phyloP scores from a whole-genome alignment of 2,113 vertebrate genomes.

The Thamnophis sirtalis region DNA sequence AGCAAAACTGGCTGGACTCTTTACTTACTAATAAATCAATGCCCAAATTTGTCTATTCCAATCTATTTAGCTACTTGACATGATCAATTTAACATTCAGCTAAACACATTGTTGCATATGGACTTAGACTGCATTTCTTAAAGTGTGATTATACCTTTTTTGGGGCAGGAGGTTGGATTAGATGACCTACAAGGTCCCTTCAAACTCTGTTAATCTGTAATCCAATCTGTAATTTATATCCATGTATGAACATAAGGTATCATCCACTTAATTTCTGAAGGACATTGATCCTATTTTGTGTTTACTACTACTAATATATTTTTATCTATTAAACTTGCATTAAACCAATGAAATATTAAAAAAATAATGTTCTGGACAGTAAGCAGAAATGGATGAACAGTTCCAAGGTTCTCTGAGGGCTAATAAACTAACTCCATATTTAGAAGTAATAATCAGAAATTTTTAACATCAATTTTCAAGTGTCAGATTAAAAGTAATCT shows the following conservation, averaged over 20 bases:
- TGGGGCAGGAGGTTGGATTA: no score
- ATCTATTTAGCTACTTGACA: neutral
- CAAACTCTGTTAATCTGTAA: no score
- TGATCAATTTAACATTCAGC: neutral
- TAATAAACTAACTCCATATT: neutral
- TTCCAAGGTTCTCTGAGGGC: neutral
- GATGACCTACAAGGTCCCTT: no score
- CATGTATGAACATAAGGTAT: neutral
- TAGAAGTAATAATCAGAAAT: constrained; percentile 6
- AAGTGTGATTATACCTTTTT: neutral
- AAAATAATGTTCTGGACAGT: constrained; percentile 3
- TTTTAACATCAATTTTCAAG: neutral
- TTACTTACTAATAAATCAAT: neutral
- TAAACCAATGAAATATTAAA: neutral
- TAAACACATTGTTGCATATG: neutral
- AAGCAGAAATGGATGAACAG: neutral
- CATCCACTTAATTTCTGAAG: neutral
- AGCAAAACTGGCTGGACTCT: neutral
- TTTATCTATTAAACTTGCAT: neutral
- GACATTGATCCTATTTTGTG: neutral
- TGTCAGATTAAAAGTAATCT: neutral
- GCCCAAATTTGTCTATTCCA: neutral
- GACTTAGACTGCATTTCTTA: neutral
- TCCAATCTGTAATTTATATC: neutral
- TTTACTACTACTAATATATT: neutral